These are phyloP conservation scores for Gymnorhina tibicen DNA, from an alignment of 2,113 vertebrate genomes.

Conservation along the genomic window DNA sequence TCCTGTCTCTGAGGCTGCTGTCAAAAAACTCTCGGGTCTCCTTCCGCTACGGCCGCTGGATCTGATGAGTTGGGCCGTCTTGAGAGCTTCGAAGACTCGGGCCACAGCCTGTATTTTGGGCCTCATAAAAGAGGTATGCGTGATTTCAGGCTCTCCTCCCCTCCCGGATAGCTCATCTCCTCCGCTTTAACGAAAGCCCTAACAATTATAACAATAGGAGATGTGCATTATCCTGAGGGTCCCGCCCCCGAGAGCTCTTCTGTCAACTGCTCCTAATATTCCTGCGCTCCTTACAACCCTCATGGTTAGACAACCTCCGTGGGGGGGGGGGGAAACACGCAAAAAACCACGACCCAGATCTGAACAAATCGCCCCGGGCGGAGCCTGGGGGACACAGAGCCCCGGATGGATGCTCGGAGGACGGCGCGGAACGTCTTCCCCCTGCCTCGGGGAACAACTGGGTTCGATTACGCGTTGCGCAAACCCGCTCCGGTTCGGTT, in stretches of 20 bases:
- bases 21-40: neutral
- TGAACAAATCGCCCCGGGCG: neutral
- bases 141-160: constrained; percentile 23
- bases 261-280: constrained; percentile 62
- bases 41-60: neutral
- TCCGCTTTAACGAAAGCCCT: neutral
- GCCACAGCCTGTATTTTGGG: neutral
- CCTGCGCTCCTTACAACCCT: neutral
- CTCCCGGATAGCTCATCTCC: neutral
- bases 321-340: neutral
- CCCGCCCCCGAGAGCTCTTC: constrained; percentile 7
- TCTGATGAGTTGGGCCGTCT: neutral
- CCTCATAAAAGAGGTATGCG: constrained; percentile 15
- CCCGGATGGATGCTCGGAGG: neutral
- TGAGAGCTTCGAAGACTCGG: neutral
- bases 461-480: neutral
- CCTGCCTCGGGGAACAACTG: neutral
- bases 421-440: neutral
- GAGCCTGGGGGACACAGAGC: neutral
- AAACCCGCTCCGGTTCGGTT: neutral
- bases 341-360: neutral
- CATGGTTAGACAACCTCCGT: neutral
- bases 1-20: neutral
- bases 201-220: constrained; percentile 21
- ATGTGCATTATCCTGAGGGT: neutral